These are phyloP conservation scores for Phrynocephalus versicolor DNA, from an alignment of 2,113 vertebrate genomes.

Conservation along the genomic window DNA sequence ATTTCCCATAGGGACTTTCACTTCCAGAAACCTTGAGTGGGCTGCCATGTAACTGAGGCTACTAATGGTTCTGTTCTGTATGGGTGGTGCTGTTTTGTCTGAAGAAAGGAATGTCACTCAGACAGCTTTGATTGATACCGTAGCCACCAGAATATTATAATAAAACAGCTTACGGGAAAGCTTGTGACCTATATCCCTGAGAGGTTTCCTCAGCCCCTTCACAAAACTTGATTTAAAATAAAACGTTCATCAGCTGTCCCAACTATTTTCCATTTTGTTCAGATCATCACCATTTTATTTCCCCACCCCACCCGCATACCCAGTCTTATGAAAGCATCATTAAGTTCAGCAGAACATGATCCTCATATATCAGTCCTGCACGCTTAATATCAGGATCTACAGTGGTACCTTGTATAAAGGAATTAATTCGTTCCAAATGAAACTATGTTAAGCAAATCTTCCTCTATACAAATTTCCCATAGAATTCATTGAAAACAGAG, in stretches of 20 bases:
- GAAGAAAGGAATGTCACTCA: background rate
- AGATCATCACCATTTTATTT: background rate
- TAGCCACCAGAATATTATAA: background rate
- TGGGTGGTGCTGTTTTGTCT: background rate
- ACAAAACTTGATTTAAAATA: background rate
- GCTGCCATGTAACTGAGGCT: background rate
- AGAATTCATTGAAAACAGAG: too few species aligned
- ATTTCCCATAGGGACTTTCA: background rate
- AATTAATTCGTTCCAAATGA: too few species aligned
- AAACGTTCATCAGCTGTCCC: background rate
- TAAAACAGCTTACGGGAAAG: background rate
- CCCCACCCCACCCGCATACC: background rate
- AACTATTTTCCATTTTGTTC: background rate
- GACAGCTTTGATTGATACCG: background rate
- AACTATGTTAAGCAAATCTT: too few species aligned
- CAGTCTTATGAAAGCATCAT: fast-evolving
- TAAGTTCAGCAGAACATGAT: slow-evolving; percentile 14
- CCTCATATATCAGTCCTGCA: background rate
- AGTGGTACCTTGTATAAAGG: too few species aligned
- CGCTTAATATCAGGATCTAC: background rate
- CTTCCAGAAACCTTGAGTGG: background rate
- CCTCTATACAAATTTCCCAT: too few species aligned
- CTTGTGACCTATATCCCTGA: background rate
- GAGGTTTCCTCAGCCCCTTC: background rate
- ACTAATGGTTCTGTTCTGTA: background rate